Base-by-base conservation (phyloP, 2,113 vertebrate genomes). In the Myxocyprinus asiaticus region DNA sequence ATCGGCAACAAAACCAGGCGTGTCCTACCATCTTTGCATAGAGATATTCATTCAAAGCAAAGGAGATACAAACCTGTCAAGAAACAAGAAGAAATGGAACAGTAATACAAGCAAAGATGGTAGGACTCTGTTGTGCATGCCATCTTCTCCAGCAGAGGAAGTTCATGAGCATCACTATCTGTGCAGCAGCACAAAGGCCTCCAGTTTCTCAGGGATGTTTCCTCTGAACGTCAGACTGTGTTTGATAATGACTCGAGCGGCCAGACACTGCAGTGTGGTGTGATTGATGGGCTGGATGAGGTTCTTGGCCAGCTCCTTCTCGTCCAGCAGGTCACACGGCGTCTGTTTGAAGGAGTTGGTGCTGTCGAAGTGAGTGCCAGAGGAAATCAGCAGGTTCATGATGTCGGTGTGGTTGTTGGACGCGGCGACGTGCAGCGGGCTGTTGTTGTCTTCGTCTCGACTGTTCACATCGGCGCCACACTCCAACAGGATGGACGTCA, bases 231-330 rank as follows among this genome's bases (percentile, higher is more conserved):
- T 58, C 83, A 99, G 94, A 84, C 93, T 92, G 88, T 98, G 94
- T 90, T 92, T 95, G 88, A 98, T 90, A 84, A 99, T 97, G 45
- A 94, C 93, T 83, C 97, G 94, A 79, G 98, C 97, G 85, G 98
- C 95, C 58, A 99, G 95, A 95, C 98, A 99, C 90, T 99, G 97
- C 92, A 99, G 90, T 0, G 96, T 98, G 88, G 93, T 99, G 92
- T 99, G 96, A 90, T 98, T 98, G 87, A 99, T 98, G 65, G 98
- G 97, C 82, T 98, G 98, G 84, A 99, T 97, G 89, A 98, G 90
- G 84, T 98, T 99, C 86, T 95, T 96, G 85, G 96, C 95, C 87
- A 98, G 94, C 91, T 98, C 94, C 88, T 98, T 99, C 90, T 98
- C 95, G 14, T 98, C 96, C 88, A 99, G 90, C 87, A 99, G 91